Conservation (phyloP, 2,113 vertebrate genomes). For the Excalfactoria chinensis region DNA sequence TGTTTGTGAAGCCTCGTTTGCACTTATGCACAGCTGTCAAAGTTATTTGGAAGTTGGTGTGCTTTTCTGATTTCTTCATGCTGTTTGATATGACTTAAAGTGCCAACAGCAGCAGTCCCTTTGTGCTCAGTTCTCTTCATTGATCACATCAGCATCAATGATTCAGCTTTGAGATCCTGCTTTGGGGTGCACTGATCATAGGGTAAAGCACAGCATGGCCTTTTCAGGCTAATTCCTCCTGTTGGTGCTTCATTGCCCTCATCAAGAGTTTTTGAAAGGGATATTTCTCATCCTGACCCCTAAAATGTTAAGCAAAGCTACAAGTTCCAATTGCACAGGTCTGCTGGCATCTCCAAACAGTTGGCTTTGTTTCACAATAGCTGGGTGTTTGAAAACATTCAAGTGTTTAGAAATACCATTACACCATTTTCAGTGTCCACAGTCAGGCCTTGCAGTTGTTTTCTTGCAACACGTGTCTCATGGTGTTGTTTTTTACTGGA, state of each 20-base stretch:
- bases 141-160: neutral
- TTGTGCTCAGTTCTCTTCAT: neutral
- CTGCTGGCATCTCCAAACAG: neutral
- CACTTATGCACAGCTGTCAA: neutral
- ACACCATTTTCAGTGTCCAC: neutral
- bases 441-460: slow-evolving; percentile 54
- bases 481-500: slow-evolving; percentile 44
- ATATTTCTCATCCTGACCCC: neutral
- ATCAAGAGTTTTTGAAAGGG: neutral
- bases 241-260: neutral
- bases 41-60: neutral
- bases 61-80: slow-evolving; percentile 6
- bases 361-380: slow-evolving; percentile 45
- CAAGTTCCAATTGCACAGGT: neutral
- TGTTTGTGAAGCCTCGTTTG: neutral
- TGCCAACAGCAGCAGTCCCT: neutral
- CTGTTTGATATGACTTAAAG: neutral
- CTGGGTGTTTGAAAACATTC: slow-evolving; percentile 43
- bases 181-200: neutral
- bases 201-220: rapidly evolving
- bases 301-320: neutral
- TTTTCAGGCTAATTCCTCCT: neutral
- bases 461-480: slow-evolving; percentile 61
- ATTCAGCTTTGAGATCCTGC: neutral
- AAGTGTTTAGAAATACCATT: slow-evolving; percentile 52